These are phyloP conservation scores for Spisula solida DNA, from an alignment of 2,888 invertebrate genomes.

Conservation along the genomic window DNA sequence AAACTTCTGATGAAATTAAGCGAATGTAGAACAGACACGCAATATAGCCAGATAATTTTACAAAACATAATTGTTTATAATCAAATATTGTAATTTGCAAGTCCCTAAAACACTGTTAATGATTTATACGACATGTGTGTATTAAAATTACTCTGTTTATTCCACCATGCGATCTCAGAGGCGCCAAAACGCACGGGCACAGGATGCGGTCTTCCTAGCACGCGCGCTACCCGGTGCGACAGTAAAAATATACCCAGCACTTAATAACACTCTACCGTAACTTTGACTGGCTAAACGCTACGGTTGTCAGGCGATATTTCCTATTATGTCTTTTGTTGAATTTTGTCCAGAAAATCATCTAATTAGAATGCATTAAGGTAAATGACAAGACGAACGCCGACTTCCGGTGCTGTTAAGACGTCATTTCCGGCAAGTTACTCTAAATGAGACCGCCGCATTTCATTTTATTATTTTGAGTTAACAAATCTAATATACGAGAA, in stretches of 20 bases:
- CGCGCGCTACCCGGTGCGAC: conserved; percentile 69
- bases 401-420: conserved; percentile 59
- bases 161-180: conserved; percentile 11
- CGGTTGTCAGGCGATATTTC: conserved; percentile 65
- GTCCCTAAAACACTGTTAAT: conserved; percentile 38
- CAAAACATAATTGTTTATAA: not conserved
- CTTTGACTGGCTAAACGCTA: conserved; percentile 57
- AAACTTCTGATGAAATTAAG: too few species aligned
- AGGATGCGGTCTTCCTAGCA: conserved; percentile 55
- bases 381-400: conserved; percentile 55
- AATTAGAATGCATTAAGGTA: conserved; percentile 68
- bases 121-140: conserved; percentile 41
- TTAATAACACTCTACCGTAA: conserved; percentile 62
- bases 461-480: conserved; percentile 48
- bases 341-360: conserved; percentile 42
- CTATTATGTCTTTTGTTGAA: conserved; percentile 46
- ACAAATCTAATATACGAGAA: conserved; percentile 57
- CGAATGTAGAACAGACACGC: too few species aligned
- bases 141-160: conserved; percentile 41
- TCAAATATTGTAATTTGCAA: conserved; percentile 29
- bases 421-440: conserved; percentile 51
- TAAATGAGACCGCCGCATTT: conserved; percentile 49
- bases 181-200: conserved; percentile 54
- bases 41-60: not conserved
- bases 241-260: conserved; percentile 73